Base-by-base conservation (phyloP, 2,888 invertebrate genomes). In the Temnothorax unifasciatus region DNA sequence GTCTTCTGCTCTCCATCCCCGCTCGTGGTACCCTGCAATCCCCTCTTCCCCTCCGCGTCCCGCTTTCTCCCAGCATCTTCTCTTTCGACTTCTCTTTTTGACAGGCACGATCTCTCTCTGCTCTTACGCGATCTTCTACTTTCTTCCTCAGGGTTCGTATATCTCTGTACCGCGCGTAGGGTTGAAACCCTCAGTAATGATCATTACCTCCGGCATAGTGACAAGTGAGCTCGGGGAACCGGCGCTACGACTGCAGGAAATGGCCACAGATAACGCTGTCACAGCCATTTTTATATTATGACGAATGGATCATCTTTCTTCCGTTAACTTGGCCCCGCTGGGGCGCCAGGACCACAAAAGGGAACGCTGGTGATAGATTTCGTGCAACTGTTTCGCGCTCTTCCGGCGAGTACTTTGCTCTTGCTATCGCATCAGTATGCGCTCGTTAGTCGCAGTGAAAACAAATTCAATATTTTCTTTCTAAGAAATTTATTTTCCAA, bases 181-280 rank as follows among this genome's bases (percentile, higher is more conserved):
- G 81, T 89, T 85, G 86, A 87, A 87, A 88, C 87, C 89, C 88
- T 68, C 74, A 86, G 93, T 94, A 94, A 95, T 94, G 94, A 95
- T 94, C 94, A 94, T 94, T 94, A 94, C 94, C 94, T 93, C 93
- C 93, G 93, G 93, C 91, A 93, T 90, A 93, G 93, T 93, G 94
- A 94, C 94, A 94, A 94, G 94, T 93, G 94, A 93, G 93, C 90
- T 88, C 86, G 86, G 91, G 85, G 87, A 88, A 88, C 81, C 73
- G 87, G 76, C 85, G 88, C 90, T 89, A 88, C 89, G 89, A 89
- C 93, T 94, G 94, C 92, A 93, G 93, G 93, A 94, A 94, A 94
- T 94, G 93, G 92, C 91, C 92, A 88, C 90, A 94, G 94, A 94
- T 94, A 94, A 94, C 92, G 91, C 94, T 94, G 94, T 94, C 94